Percentiles rank a stretch among this genome's conserved stretches.
phyloP scores from a whole-genome alignment of 2,113 vertebrate species.

The Meles meles region DNA sequence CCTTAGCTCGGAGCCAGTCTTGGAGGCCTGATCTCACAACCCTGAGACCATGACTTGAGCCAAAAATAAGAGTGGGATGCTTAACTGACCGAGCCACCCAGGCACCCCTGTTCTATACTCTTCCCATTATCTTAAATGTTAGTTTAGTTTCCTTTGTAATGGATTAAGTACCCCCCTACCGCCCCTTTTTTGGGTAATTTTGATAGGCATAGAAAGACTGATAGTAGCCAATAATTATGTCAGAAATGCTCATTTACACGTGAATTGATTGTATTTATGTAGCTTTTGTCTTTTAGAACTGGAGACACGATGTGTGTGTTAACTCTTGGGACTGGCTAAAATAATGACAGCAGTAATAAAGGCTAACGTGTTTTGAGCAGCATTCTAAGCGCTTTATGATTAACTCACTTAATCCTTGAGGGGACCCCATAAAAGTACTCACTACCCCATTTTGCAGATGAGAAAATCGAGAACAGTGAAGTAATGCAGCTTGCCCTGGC shows the following conservation, averaged over 20 bases:
- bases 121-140: neutral
- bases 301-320: neutral
- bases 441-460: neutral
- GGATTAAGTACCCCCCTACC: neutral
- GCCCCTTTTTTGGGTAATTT: neutral
- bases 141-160: slow-evolving; percentile 4
- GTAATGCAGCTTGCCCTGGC: neutral
- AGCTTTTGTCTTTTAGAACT: slow-evolving; percentile 6
- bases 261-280: neutral
- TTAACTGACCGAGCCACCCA: neutral
- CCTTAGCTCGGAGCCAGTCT: neutral
- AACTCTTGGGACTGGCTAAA: neutral
- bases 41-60: neutral
- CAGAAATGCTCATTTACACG: neutral
- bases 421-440: neutral
- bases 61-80: neutral
- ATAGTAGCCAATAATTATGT: neutral
- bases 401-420: neutral
- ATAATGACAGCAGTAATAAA: neutral
- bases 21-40: neutral
- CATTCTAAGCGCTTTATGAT: neutral
- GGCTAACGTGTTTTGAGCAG: neutral
- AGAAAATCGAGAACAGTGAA: neutral
- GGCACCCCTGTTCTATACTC: neutral
- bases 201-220: neutral